These are phyloP conservation scores for Centroberyx gerrardi DNA, from an alignment of 2,797 vertebrate species.

Conservation along the genomic window DNA sequence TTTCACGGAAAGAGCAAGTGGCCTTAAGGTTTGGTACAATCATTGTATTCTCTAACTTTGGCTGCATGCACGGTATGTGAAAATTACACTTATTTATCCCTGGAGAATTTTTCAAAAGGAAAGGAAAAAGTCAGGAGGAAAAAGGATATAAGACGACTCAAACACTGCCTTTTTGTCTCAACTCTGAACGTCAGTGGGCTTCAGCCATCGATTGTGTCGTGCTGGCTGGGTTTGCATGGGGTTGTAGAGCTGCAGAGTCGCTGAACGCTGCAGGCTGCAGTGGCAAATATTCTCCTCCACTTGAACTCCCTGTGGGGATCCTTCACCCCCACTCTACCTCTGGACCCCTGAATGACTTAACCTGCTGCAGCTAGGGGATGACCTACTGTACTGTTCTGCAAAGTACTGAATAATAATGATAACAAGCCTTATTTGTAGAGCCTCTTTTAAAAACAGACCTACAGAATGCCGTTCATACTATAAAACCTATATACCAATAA, in stretches of 20 bases:
- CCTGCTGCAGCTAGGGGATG: not conserved
- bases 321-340: not conserved
- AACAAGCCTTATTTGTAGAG: not conserved
- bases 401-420: not conserved
- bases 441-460: too few species aligned
- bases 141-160: not conserved
- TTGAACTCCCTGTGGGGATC: not conserved
- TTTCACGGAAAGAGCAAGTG: not conserved
- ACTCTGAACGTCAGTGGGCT: not conserved
- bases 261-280: not conserved
- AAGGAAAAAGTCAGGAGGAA: conserved; percentile 13
- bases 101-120: conserved; percentile 6
- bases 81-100: conserved; percentile 1
- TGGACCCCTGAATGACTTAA: not conserved
- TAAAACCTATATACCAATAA: too few species aligned
- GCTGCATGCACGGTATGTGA: conserved; percentile 5
- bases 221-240: conserved; percentile 3
- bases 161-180: not conserved
- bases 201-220: conserved; percentile 15
- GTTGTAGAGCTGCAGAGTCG: not conserved
- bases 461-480: too few species aligned
- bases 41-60: not conserved
- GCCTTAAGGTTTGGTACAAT: conserved; percentile 7
- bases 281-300: not conserved
- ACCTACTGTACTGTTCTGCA: not conserved